Percentiles rank a stretch among this genome's conserved stretches.
phyloP scores from a whole-genome alignment of 2,113 vertebrate genomes.

The Ibidorhyncha struthersii region DNA sequence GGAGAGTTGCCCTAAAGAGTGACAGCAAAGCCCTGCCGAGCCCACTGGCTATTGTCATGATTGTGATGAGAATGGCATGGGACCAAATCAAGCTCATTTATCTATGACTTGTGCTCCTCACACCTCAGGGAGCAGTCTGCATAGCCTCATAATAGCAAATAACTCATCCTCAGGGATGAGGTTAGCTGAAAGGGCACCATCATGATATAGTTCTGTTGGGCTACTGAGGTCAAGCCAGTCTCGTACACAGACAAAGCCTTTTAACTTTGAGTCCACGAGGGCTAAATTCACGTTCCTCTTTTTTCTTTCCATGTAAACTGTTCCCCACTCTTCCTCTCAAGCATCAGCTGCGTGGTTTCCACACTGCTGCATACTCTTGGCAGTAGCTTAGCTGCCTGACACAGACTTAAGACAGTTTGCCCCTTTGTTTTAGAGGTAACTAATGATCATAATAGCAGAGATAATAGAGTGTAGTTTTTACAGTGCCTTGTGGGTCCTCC shows the following conservation, averaged over 20 bases:
- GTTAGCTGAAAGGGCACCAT: background rate
- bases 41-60: background rate
- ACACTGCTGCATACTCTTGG: background rate
- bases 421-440: background rate
- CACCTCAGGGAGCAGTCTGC: background rate
- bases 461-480: background rate
- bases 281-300: background rate
- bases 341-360: background rate
- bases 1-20: background rate
- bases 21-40: background rate
- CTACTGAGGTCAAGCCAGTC: background rate
- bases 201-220: background rate
- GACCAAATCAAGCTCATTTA: background rate
- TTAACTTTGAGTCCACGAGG: background rate
- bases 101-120: background rate
- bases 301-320: background rate
- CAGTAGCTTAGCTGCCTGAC: background rate
- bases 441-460: background rate
- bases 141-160: background rate
- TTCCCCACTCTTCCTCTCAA: background rate
- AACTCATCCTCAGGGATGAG: background rate
- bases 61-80: background rate
- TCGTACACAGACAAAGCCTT: background rate
- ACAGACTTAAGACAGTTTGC: background rate
- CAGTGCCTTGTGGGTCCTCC: background rate